Evolutionary conservation across 2,797 vertebrate species (phyloP), one percentile per base, ranked within the genome.

Genomic region (Mormyrus proboscirostris): DNA sequence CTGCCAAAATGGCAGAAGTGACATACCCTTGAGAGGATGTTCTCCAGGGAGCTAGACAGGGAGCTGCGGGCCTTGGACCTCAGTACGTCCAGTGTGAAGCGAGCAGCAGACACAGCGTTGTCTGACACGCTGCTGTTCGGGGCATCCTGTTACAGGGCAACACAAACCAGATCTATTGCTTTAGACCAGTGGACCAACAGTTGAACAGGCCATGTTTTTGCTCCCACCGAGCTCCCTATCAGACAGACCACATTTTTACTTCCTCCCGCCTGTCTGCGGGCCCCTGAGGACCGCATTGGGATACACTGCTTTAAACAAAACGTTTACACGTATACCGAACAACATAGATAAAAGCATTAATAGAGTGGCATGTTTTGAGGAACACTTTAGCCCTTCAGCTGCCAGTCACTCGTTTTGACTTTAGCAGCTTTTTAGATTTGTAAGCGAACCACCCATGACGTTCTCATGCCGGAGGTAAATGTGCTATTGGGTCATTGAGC

Each of bases 51-150:
- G 92, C 94, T 99, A 90, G 98, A 99, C 92, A 99, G 96, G 89
- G 99, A 99, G 89, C 95, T 97, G 94, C 97, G 98, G 2, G 99
- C 98, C 93, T 99, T 99, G 92, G 97, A 99, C 95, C 98, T 99
- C 92, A 99, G 94, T 91, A 97, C 85, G 73, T 99, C 99, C 2
- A 99, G 96, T 93, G 98, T 99, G 94, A 98, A 99, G 90, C 97
- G 97, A 73, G 98, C 97, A 92, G 96, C 91, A 2, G 94, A 94
- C 41, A 96, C 92, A 0, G 95, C 6, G 89, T 93, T 94, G 90
- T 99, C 98, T 14, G 96, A 96, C 73, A 96, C 93, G 0, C 93
- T 90, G 91, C 91, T 97, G 93, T 93, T 97, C 10, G 95, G 93
- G 89, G 95, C 47, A 86, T 94, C 96, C 97, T 99, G 95, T 85